Base-by-base conservation (phyloP, 2,113 vertebrate species). In the Lepisosteus osseus region DNA sequence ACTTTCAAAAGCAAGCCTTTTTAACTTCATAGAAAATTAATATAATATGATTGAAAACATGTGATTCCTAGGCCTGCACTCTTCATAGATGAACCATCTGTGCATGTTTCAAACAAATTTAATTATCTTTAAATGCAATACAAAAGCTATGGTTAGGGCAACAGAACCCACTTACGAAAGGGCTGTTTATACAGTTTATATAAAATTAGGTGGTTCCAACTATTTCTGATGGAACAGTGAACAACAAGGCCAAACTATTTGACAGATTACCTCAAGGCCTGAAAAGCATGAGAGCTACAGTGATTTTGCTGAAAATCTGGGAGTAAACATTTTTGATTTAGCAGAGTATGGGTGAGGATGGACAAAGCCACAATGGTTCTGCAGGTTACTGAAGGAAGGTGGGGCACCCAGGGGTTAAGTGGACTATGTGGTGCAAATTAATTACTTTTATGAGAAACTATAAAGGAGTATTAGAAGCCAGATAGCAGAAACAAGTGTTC, bases 101-200 rank as follows among this genome's bases (percentile, higher is more conserved):
- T 63, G 68, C 54, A 40, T 51, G 41, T 65, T 68, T 69, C 63
- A 76, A 69, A 65, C 70, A 54, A 61, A 67, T 44, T 11, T 43
- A 70, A 74, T 71, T 74, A 57, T 65, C 59, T 68, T 77, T 71
- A 54, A n/a, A 73, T 61, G 64, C 44, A 61, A 61, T 17, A 42
- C 41, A 29, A 45, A 64, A 70, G 59, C 54, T 43, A 13, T 12
- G 64, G 56, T 45, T 45, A 17, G 44, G 7, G 14, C 7, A 15
- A 2, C 44, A 61, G 43, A 55, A 44, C 41, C 61, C 29, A 15
- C n/a, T 40, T 42, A 57, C 7, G 14, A 69, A 40, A 44, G 44
- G n/a, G 59, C 17, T 55, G 17, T 63, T 61, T 9, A 44, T 54
- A 63, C 41, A 71, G 68, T 70, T 70, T 61, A 61, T 44, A 63